phyloP scores from a whole-genome alignment of 2,797 vertebrate species.

The Platyrinchus mystaceus region DNA sequence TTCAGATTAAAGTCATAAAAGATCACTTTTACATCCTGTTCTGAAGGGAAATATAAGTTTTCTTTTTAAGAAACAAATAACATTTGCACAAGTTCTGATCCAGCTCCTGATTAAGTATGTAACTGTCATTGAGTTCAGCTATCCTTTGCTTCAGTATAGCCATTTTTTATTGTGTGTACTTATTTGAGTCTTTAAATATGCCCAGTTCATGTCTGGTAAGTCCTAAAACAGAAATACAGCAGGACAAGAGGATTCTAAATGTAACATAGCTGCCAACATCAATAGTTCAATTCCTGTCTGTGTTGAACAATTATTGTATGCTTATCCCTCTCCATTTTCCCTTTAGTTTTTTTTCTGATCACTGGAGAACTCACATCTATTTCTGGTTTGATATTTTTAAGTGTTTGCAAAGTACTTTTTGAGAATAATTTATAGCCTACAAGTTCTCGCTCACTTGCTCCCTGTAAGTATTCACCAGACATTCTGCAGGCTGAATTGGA shows the following conservation, averaged over 20 bases:
- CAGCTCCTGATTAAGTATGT: neutral
- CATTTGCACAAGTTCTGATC: neutral
- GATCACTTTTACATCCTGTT: neutral
- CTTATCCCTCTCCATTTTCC: neutral
- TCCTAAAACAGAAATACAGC: neutral
- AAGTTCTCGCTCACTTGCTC: neutral
- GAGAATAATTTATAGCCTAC: neutral
- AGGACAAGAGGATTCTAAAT: neutral
- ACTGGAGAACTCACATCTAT: neutral
- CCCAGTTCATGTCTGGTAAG: neutral
- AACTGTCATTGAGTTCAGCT: neutral
- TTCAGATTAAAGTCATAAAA: neutral
- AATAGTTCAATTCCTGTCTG: neutral
- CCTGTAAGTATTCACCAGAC: neutral
- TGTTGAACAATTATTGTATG: neutral
- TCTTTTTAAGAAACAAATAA: neutral
- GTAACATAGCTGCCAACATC: neutral
- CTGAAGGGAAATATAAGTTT: neutral
- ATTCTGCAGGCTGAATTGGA: neutral
- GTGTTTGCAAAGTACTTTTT: neutral
- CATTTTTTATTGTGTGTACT: neutral
- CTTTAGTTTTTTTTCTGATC: neutral
- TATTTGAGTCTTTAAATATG: conserved; percentile 23
- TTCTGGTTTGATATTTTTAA: neutral
- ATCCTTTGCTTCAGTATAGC: neutral